Evolutionary conservation across 2,888 invertebrate genomes (phyloP).

Genomic region (Gastracanthus pulcherrimus): DNA sequence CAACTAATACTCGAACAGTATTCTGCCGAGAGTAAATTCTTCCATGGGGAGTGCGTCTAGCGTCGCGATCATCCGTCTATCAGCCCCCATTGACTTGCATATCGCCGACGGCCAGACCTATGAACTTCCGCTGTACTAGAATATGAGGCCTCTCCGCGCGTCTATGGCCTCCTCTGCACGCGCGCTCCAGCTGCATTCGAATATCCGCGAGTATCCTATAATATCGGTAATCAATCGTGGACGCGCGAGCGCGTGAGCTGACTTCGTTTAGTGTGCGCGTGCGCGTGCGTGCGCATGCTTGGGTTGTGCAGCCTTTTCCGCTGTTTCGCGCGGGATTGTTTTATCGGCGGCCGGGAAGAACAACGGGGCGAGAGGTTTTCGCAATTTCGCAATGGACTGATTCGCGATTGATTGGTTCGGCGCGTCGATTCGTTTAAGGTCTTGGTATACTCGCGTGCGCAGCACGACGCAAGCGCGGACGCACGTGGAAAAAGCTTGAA

Average conservation of each 20-base stretch:
- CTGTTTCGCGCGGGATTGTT: neutral
- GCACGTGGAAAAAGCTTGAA: too few species aligned
- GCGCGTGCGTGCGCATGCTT: neutral
- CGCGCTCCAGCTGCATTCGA: neutral
- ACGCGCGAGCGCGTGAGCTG: too few species aligned
- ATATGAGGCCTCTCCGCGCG: neutral
- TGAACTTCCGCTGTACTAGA: neutral
- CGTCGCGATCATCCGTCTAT: constrained; percentile 39
- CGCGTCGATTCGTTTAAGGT: too few species aligned
- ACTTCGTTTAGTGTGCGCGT: neutral
- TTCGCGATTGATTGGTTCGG: constrained; percentile 14
- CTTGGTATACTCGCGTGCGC: too few species aligned
- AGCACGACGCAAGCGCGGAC: too few species aligned
- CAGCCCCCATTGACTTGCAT: constrained; percentile 53
- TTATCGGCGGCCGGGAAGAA: neutral
- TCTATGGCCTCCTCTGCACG: neutral
- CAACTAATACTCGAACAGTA: too few species aligned
- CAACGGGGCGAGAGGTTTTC: neutral
- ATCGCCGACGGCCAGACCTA: constrained; percentile 38
- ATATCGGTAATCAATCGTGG: constrained; percentile 3
- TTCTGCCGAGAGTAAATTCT: too few species aligned
- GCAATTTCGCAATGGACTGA: neutral
- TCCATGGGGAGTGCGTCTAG: neutral
- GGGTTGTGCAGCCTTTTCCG: too few species aligned
- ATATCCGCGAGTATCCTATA: neutral